Evolutionary conservation across 1,140 invertebrate genomes (phyloP), one percentile per base, ranked within the genome.

Genomic region (Agraylea sexmaculata): DNA sequence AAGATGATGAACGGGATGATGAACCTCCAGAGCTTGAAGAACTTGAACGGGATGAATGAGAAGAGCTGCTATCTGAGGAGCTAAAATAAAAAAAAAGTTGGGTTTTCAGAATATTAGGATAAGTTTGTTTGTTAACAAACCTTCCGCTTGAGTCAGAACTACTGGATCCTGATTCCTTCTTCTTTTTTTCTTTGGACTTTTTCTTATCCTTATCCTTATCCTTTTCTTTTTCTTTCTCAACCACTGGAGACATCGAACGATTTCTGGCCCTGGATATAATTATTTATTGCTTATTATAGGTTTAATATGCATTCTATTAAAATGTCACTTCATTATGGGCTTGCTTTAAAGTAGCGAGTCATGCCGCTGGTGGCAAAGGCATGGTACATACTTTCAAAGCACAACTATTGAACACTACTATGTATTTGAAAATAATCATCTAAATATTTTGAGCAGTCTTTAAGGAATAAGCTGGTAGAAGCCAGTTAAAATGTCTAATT

Each of bases 31-130:
- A 78, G 52, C 77, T 81, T 43, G 74, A 80, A 1, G 80, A 87
- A 29, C 78, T 78, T 1, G 81, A 85, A 27, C 73, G 74, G 0
- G 80, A 82, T 25, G 75, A 79, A 50, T 78, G 71, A 1, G 79
- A 82, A 6, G 75, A 80, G 50, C 77, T 85, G 52, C 80, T 84
- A 11, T 80, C 77, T 4, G 82, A 84, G 12, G 82, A 84, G 61
- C 80, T 83, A 47, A 48, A 55, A 59, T 50, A 18, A 50, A 43
- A 42, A 8, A 18, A 22, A 19, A 42, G 5, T 44, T 34, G n/a
- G 16, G 13, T 17, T 3, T 11, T 21, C 4, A 35, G 8, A 38
- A 31, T 8, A 37, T 23, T 18, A 27, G 10, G 10, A 18, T 19
- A 13, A 31, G 15, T 29, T 41, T 30, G 28, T 30, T 25, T 34